Evolutionary conservation across 2,797 vertebrate species (phyloP).

Genomic region (Muraenolepis orangiensis): DNA sequence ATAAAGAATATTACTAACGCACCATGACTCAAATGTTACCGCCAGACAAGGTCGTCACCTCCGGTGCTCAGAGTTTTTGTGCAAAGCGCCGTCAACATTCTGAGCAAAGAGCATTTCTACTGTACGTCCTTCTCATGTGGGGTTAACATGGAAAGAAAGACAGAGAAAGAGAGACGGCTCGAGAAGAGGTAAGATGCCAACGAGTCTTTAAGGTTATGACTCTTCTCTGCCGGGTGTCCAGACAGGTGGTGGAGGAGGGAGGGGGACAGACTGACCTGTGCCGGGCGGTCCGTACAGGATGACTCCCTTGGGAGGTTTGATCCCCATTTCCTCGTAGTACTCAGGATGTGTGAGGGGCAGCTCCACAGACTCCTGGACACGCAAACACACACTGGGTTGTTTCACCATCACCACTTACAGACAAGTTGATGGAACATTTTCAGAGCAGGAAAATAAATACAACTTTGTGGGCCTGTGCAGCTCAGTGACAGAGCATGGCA

Average conservation of each 20-base stretch:
- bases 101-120: neutral
- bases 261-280: slow-evolving; percentile 78
- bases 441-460: neutral
- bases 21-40: neutral
- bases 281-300: slow-evolving; percentile 95
- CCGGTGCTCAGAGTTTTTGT: neutral
- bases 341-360: slow-evolving; percentile 97
- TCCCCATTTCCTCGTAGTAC: slow-evolving; percentile 99
- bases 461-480: neutral
- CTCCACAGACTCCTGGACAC: slow-evolving; percentile 90
- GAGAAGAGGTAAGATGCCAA: no score
- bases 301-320: slow-evolving; percentile 97
- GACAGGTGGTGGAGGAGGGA: neutral
- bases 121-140: neutral
- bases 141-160: neutral
- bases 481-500: neutral
- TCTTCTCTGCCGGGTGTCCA: no score
- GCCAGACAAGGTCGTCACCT: neutral
- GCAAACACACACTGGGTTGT: no score
- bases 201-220: no score
- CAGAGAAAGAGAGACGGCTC: neutral
- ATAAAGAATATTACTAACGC: neutral
- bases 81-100: neutral
- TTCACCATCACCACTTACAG: neutral
- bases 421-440: neutral